Percentiles rank a stretch among this genome's conserved stretches.
Evolutionary conservation across 2,113 vertebrate genomes (phyloP).

Genomic region (Eulemur rufifrons): DNA sequence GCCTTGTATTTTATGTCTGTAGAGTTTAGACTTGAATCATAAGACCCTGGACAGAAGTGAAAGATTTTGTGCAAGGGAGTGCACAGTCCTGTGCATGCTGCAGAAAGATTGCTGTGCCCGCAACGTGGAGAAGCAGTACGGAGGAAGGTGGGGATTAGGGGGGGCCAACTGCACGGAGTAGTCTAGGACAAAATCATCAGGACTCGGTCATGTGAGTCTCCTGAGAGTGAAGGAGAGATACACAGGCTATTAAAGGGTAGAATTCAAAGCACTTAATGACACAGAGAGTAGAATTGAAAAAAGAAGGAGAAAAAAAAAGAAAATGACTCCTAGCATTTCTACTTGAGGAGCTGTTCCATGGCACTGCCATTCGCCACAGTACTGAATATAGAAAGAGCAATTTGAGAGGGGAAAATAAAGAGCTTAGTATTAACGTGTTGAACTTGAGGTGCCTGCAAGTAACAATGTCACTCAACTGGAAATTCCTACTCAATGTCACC

Average conservation of each 20-base stretch:
- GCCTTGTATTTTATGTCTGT: neutral
- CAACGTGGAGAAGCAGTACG: neutral
- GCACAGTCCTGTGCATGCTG: rapidly evolving
- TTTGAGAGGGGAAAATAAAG: neutral
- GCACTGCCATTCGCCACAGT: neutral
- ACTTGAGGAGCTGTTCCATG: neutral
- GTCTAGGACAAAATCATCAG: neutral
- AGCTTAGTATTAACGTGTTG: neutral
- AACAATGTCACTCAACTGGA: neutral
- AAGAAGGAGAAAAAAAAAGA: neutral
- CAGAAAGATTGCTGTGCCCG: neutral
- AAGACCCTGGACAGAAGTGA: neutral
- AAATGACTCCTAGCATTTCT: neutral
- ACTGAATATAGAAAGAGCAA: neutral
- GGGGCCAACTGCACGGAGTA: neutral
- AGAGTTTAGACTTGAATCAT: neutral
- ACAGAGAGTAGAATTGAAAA: neutral
- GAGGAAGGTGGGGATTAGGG: neutral
- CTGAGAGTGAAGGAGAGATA: neutral
- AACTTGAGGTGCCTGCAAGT: neutral
- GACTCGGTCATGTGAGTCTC: neutral
- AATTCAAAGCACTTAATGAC: neutral
- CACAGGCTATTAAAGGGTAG: neutral
- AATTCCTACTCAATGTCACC: neutral
- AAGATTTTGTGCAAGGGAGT: neutral